Percentiles rank a stretch among this genome's conserved stretches.
Conservation (phyloP, 2,113 vertebrate species). For the Ranitomeya variabilis region DNA sequence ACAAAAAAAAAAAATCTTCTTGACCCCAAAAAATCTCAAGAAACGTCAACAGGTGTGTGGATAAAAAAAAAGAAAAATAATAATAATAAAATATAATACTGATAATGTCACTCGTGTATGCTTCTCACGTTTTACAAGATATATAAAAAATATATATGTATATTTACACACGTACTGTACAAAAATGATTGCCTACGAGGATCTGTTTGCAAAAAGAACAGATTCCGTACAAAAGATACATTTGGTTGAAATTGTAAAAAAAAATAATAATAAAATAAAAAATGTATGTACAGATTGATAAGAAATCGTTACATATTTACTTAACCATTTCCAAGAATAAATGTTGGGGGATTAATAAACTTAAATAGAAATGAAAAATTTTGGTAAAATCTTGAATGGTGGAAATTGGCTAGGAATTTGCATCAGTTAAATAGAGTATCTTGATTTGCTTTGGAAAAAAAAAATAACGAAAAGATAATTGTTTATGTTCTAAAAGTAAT, state of each 20-base stretch:
- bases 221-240: constrained; percentile 37
- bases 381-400: not conserved
- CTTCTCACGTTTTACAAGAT: constrained; percentile 38
- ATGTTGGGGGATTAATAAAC: not conserved
- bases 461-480: not conserved
- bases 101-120: constrained; percentile 53
- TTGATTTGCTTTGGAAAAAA: constrained; percentile 14
- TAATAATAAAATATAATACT: constrained; percentile 48
- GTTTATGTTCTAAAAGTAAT: not conserved
- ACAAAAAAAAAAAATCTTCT: constrained; percentile 31
- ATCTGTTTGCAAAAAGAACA: constrained; percentile 56
- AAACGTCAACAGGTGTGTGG: constrained; percentile 28
- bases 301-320: not conserved
- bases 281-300: constrained; percentile 18
- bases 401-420: not conserved
- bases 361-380: not conserved
- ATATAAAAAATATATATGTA: constrained; percentile 57
- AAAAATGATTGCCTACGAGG: constrained; percentile 48
- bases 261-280: constrained; percentile 27
- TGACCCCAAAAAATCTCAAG: constrained; percentile 24
- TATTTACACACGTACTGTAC: constrained; percentile 55
- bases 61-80: constrained; percentile 10
- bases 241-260: constrained; percentile 48
- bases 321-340: not conserved
- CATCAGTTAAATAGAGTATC: not conserved